These are phyloP conservation scores for Actinia tenebrosa DNA, from an alignment of 64 coral and sea anemone species.

Conservation along the genomic window DNA sequence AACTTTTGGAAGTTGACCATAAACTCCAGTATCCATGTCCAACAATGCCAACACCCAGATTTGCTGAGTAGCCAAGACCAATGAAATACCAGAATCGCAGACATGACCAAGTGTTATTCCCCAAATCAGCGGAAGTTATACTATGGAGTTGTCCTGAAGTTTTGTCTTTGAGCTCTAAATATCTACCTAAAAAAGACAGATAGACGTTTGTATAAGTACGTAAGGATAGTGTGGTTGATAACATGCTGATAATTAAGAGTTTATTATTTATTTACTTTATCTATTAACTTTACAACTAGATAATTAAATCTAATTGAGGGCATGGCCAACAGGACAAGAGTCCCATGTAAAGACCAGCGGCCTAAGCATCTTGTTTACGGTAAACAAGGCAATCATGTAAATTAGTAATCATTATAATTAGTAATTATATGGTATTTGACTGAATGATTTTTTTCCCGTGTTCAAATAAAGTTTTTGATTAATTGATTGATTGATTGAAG, in stretches of 20 bases:
- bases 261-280: too few relatives aligned
- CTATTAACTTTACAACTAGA: too few relatives aligned
- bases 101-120: neutral
- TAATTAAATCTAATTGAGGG: too few relatives aligned
- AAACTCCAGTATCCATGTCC: neutral
- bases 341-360: too few relatives aligned
- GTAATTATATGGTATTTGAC: too few relatives aligned
- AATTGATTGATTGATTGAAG: too few relatives aligned
- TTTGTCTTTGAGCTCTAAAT: neutral
- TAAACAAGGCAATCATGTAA: too few relatives aligned
- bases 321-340: too few relatives aligned
- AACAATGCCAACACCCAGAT: neutral
- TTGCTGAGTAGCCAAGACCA: constrained; percentile 7
- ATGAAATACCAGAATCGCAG: constrained; percentile 18
- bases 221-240: neutral
- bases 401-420: too few relatives aligned
- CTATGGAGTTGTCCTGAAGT: neutral
- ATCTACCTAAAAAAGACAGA: neutral
- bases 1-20: neutral
- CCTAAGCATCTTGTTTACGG: too few relatives aligned
- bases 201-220: neutral
- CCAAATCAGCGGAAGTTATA: neutral
- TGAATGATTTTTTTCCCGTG: too few relatives aligned
- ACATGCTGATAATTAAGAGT: neutral
- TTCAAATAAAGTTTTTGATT: too few relatives aligned